Conservation (phyloP, 2,888 invertebrate species). For the Anagyrus pseudococci region DNA sequence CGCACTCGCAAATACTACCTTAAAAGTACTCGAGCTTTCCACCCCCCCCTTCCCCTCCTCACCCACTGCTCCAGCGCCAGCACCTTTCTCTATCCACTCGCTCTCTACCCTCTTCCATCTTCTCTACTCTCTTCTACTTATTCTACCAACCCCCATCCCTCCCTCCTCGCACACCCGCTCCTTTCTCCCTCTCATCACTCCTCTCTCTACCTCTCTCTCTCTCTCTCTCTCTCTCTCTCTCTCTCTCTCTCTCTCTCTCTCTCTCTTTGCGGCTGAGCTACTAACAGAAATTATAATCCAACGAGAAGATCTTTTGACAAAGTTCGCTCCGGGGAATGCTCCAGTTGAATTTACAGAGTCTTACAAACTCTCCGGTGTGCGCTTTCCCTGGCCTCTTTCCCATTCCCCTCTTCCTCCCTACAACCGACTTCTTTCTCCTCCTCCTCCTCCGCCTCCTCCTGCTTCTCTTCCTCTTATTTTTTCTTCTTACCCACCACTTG, state of each 20-base stretch:
- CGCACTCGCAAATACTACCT: conserved; percentile 17
- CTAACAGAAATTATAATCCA: conserved; percentile 41
- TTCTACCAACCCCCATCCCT: background rate
- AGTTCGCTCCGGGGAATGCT: conserved; percentile 36
- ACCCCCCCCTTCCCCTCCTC: no score
- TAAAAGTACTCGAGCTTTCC: conserved; percentile 27
- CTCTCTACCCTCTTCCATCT: conserved; percentile 20
- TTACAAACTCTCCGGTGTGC: conserved; percentile 34
- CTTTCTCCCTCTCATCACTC: conserved; percentile 26
- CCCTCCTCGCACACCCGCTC: conserved; percentile 6
- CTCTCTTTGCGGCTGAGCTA: conserved; percentile 26
- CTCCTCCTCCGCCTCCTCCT: background rate
- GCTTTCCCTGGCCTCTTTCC: conserved; percentile 19
- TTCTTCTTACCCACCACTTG: background rate
- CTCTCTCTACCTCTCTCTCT: conserved; percentile 15
- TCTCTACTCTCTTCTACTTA: background rate
- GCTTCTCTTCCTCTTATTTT: background rate
- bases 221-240: conserved; percentile 27
- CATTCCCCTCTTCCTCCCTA: background rate
- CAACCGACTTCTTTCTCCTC: background rate
- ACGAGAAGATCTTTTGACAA: conserved; percentile 40
- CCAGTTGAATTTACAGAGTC: conserved; percentile 39
- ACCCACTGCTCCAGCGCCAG: no score
- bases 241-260: conserved; percentile 14
- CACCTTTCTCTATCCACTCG: no score